Percentiles rank a stretch among this genome's conserved stretches.
Conservation (phyloP, 2,888 invertebrate genomes). For the Drosophila fungiperda region DNA sequence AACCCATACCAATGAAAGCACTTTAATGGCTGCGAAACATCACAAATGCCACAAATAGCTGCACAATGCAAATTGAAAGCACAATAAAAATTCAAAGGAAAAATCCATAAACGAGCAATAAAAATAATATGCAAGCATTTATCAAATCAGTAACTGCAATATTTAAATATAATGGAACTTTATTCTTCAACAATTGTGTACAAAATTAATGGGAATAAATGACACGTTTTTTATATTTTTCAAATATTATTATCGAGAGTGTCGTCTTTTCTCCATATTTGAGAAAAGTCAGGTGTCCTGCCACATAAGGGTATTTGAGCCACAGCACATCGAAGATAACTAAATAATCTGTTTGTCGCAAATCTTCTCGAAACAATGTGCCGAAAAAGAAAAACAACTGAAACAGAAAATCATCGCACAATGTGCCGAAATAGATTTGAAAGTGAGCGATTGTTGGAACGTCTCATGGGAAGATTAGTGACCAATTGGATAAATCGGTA, state of each 20-base stretch:
- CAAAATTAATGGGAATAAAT: neutral
- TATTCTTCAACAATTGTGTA: neutral
- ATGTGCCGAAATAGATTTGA: constrained; percentile 56
- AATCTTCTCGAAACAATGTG: neutral
- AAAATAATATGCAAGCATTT: neutral
- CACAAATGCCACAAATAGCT: constrained; percentile 14
- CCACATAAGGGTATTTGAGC: neutral
- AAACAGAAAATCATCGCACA: constrained; percentile 45
- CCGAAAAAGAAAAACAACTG: constrained; percentile 1
- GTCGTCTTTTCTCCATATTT: neutral
- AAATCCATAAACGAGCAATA: neutral
- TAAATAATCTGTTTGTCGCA: neutral
- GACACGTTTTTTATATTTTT: neutral
- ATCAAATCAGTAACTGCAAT: neutral
- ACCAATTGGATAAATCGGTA: constrained; percentile 28
- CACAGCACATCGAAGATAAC: neutral
- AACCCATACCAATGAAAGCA: constrained; percentile 9
- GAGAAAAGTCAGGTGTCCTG: neutral
- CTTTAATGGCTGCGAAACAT: constrained; percentile 9
- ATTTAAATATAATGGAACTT: neutral
- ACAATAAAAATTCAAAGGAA: neutral
- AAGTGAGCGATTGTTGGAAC: constrained; percentile 74
- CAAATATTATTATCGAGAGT: no score
- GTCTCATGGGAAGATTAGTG: constrained; percentile 69
- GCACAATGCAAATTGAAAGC: neutral